phyloP scores from a whole-genome alignment of 2,797 vertebrate genomes.

The Brotula barbata region DNA sequence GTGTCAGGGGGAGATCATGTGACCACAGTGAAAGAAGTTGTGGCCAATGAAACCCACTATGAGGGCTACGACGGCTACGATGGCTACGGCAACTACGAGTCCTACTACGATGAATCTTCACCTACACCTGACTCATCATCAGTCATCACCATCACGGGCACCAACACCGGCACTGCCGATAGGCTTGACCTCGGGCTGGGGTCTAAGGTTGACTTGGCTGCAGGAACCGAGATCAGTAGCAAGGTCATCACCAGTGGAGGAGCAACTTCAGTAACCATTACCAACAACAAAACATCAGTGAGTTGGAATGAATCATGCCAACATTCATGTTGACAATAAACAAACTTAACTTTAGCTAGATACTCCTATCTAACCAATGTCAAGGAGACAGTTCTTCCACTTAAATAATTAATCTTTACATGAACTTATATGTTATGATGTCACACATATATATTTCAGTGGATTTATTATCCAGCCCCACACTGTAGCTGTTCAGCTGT shows the following conservation, averaged over 20 bases:
- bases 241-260: conserved; percentile 46
- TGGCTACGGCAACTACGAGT: conserved; percentile 56
- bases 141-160: conserved; percentile 64
- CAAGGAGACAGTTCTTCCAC: too few species aligned
- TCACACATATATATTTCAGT: too few species aligned
- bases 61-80: conserved; percentile 67
- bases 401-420: too few species aligned
- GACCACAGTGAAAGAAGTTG: conserved; percentile 37
- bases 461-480: too few species aligned
- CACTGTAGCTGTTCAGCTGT: too few species aligned
- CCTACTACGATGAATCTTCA: conserved; percentile 72
- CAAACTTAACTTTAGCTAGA: too few species aligned
- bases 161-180: conserved; percentile 33
- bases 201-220: conserved; percentile 23
- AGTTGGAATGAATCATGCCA: conserved; percentile 24
- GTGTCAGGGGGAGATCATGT: conserved; percentile 29
- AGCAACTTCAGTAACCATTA: conserved; percentile 43
- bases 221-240: conserved; percentile 49
- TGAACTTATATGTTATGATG: too few species aligned
- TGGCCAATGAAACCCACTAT: conserved; percentile 36
- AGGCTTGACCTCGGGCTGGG: conserved; percentile 57
- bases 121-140: conserved; percentile 49
- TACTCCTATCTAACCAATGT: too few species aligned
- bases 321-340: too few species aligned
- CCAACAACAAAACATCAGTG: conserved; percentile 62